Evolutionary conservation across 2,888 invertebrate species (phyloP).

Genomic region (Lissonota sp.): DNA sequence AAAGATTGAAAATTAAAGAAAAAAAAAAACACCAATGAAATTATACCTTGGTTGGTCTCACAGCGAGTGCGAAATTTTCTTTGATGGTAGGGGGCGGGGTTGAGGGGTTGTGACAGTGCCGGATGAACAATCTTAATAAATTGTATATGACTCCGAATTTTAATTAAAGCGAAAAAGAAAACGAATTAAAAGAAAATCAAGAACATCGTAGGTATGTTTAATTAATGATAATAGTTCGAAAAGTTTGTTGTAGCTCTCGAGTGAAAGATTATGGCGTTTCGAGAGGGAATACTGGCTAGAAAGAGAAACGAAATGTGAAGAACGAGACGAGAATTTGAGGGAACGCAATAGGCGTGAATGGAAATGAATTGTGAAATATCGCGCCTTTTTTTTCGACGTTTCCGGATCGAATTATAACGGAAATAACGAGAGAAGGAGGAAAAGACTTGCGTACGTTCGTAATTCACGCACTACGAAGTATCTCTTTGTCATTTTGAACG

Average conservation of each 20-base stretch:
- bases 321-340: not conserved
- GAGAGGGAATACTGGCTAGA: not conserved
- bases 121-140: constrained; percentile 77
- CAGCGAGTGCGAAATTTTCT: constrained; percentile 39
- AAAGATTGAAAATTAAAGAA: constrained; percentile 18
- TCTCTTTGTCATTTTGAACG: constrained; percentile 44
- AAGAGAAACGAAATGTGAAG: not conserved
- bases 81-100: constrained; percentile 47
- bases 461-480: constrained; percentile 68
- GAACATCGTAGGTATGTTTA: constrained; percentile 65
- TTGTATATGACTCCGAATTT: constrained; percentile 74
- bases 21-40: not conserved
- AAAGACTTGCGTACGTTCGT: constrained; percentile 78
- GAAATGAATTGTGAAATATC: constrained; percentile 1
- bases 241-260: constrained; percentile 54
- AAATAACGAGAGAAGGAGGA: constrained; percentile 47
- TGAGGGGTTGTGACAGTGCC: constrained; percentile 71
- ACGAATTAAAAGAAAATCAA: constrained; percentile 53
- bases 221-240: constrained; percentile 65
- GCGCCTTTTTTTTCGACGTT: not conserved
- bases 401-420: not conserved
- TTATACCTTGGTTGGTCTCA: constrained; percentile 36
- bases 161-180: constrained; percentile 58
- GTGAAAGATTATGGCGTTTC: constrained; percentile 12
- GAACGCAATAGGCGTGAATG: not conserved